Evolutionary conservation across 1,140 invertebrate genomes (phyloP).

Genomic region (Arion vulgaris): DNA sequence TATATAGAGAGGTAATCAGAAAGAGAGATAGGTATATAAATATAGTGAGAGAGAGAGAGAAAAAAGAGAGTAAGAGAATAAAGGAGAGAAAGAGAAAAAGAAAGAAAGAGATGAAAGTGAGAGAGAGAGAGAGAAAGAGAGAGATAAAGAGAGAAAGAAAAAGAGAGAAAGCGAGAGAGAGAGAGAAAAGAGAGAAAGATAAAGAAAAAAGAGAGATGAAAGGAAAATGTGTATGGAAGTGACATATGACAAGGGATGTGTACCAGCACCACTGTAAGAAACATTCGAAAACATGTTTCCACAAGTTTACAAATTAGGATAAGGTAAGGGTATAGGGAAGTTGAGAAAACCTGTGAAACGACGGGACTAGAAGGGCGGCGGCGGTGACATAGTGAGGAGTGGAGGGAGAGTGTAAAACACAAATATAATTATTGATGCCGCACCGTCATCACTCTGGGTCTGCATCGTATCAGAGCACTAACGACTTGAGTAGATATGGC

Average conservation of each 20-base stretch:
- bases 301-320: not conserved
- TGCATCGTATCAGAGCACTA: not conserved
- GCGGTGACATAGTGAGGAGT: not conserved
- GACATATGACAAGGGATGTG: no score
- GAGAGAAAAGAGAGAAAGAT: not conserved
- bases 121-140: not conserved
- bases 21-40: slow-evolving; percentile 9
- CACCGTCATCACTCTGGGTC: slow-evolving; percentile 3
- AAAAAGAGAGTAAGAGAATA: not conserved
- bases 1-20: slow-evolving; percentile 6
- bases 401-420: not conserved
- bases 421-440: slow-evolving; percentile 6
- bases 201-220: no score
- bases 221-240: no score
- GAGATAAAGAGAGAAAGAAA: not conserved
- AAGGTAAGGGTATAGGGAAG: not conserved
- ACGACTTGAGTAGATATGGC: not conserved
- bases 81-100: not conserved
- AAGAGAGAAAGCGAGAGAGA: not conserved
- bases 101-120: not conserved
- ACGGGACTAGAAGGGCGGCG: not conserved
- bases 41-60: not conserved
- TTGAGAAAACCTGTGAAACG: not conserved
- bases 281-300: not conserved
- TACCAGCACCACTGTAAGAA: no score